Evolutionary conservation across 2,888 invertebrate genomes (phyloP), one percentile per base, ranked within the genome.

Genomic region (Drosophila nigricruria): DNA sequence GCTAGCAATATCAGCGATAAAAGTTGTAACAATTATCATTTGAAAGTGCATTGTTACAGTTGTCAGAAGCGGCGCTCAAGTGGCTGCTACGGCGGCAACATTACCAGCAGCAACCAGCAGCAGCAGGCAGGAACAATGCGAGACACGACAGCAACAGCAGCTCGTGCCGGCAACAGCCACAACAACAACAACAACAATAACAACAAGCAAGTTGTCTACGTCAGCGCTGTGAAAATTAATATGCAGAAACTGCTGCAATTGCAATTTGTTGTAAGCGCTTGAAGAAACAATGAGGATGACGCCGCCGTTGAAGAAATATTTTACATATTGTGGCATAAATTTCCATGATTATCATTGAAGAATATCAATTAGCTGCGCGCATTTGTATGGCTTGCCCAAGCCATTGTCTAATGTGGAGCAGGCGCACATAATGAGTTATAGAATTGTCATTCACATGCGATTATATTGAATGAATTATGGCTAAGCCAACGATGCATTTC

Each of bases 11-110:
- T 81, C 80, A 88, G 78, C 84, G 81, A 87, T 84, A 89, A 84
- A 87, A 87, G 84, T 89, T 87, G 84, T 82, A 84, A 82, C 87
- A 87, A 87, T 87, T 89, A 87, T 87, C 89, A 89, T 87, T 89
- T 87, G 82, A 89, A 87, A 87, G 81, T 87, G 89, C 85, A 87
- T 87, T 87, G 87, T 87, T 84, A 84, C 80, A 84, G 81, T 87
- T 84, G 85, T 79, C 81, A 78, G 73, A 70, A 70, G 77, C 63
- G 81, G 70, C 70, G 74, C 85, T 73, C 66, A 88, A 82, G 82
- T 81, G 74, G 77, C 64, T 64, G 73, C 69, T 40, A 59, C 67
- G 60, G 43, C 53, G 42, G 54, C 53, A 56, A n/a, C 49, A 49
- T 30, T 18, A n/a, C 27, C 50, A 49, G 18, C 63, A 67, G 25